phyloP scores from a whole-genome alignment of 1,140 invertebrate species.

The Drosophila watanabei region DNA sequence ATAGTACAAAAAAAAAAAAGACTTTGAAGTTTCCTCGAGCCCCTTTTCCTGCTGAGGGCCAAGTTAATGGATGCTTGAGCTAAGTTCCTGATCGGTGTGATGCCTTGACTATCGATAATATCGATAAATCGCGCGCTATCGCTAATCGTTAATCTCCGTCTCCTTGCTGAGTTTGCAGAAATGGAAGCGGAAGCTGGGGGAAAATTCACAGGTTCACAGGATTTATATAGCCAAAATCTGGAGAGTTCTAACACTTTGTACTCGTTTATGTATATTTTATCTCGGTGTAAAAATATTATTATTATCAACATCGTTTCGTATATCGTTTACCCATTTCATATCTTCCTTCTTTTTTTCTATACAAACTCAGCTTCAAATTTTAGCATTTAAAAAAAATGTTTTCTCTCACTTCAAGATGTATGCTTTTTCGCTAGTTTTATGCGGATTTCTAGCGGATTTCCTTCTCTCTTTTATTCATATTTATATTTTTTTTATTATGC shows the following conservation, averaged over 20 bases:
- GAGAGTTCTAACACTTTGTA: slow-evolving; percentile 69
- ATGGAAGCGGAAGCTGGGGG: slow-evolving; percentile 1
- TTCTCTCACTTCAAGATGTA: slow-evolving; percentile 25
- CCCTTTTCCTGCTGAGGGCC: slow-evolving; percentile 7
- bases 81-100: slow-evolving; percentile 62
- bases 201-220: slow-evolving; percentile 9
- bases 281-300: slow-evolving; percentile 83
- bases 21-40: slow-evolving; percentile 12
- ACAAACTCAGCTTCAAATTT: slow-evolving; percentile 74
- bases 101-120: slow-evolving; percentile 26
- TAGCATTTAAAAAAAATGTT: slow-evolving; percentile 43
- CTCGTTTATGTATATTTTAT: slow-evolving; percentile 55
- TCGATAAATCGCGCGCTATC: slow-evolving; percentile 12
- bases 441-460: slow-evolving; percentile 11
- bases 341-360: slow-evolving; percentile 33
- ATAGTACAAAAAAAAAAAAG: slow-evolving; percentile 53
- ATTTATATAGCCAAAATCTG: slow-evolving; percentile 43
- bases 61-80: slow-evolving; percentile 44
- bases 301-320: slow-evolving; percentile 48
- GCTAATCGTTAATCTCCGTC: slow-evolving; percentile 4
- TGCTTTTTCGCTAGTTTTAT: slow-evolving; percentile 14
- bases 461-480: slow-evolving; percentile 4
- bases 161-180: slow-evolving; percentile 22
- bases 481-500: slow-evolving; percentile 44
- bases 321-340: slow-evolving; percentile 14